Conservation (phyloP, 2,797 vertebrate genomes). For the Cynopterus sphinx region DNA sequence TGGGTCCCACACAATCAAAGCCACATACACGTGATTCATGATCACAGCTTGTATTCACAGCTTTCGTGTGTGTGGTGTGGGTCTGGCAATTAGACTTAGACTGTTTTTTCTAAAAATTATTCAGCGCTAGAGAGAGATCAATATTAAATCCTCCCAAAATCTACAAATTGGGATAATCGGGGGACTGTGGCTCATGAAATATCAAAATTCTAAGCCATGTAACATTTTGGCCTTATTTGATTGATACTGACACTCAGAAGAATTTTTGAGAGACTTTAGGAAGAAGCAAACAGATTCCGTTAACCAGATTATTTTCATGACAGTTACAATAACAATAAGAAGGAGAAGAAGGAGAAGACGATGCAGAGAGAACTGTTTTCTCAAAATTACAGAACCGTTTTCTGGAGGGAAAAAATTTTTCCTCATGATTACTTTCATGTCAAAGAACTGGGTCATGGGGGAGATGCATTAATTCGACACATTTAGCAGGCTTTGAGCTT, state of each 20-base stretch:
- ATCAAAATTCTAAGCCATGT: constrained; percentile 66
- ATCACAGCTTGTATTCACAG: constrained; percentile 82
- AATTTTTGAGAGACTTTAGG: constrained; percentile 59
- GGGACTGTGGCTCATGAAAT: constrained; percentile 54
- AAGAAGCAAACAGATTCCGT: constrained; percentile 55
- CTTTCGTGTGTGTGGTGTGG: constrained; percentile 76
- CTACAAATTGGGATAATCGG: constrained; percentile 71
- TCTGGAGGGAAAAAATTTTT: background rate
- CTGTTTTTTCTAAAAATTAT: constrained; percentile 79
- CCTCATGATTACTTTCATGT: constrained; percentile 11
- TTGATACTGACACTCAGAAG: constrained; percentile 75
- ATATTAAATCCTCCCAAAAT: constrained; percentile 70
- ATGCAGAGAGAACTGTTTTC: constrained; percentile 31
- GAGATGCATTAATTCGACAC: constrained; percentile 32
- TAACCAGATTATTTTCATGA: constrained; percentile 67
- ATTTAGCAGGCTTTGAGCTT: constrained; percentile 39
- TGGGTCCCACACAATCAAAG: constrained; percentile 77
- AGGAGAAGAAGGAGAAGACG: too few species aligned
- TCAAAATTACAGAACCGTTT: constrained; percentile 50
- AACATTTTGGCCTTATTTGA: constrained; percentile 48
- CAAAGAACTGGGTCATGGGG: background rate
- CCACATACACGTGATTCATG: constrained; percentile 66
- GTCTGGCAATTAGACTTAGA: constrained; percentile 78
- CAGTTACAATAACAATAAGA: background rate
- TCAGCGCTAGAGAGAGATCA: constrained; percentile 70